phyloP scores from a whole-genome alignment of 2,888 invertebrate species.

The Cerceris rybyensis region DNA sequence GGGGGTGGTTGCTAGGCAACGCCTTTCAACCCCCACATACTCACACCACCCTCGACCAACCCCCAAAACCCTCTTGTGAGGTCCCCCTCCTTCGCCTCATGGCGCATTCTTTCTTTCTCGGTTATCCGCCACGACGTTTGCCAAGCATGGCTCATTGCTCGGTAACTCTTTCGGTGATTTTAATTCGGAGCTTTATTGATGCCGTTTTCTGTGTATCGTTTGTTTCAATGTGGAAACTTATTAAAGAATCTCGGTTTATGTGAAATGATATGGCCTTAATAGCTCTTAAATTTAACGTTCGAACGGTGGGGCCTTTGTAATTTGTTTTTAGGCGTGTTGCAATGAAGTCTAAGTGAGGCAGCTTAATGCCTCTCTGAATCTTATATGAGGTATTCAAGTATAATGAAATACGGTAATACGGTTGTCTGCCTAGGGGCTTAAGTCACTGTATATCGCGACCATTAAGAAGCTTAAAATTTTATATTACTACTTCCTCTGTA shows the following conservation, averaged over 20 bases:
- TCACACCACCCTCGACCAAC: constrained; percentile 75
- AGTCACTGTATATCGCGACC: constrained; percentile 32
- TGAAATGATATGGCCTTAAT: not conserved
- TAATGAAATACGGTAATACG: constrained; percentile 45
- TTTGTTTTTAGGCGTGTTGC: constrained; percentile 19
- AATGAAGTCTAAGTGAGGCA: constrained; percentile 20
- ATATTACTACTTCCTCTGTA: constrained; percentile 45
- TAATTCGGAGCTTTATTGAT: constrained; percentile 41
- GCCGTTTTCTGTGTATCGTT: not conserved
- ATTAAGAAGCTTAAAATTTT: constrained; percentile 51
- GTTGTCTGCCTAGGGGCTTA: constrained; percentile 45
- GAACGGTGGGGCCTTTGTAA: constrained; percentile 5
- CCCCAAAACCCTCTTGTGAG: constrained; percentile 71
- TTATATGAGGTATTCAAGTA: constrained; percentile 21
- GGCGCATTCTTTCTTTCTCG: constrained; percentile 59
- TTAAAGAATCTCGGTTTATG: not conserved
- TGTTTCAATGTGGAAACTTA: not conserved
- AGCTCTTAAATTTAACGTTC: not conserved
- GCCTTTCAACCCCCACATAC: constrained; percentile 77
- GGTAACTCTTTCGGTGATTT: constrained; percentile 52
- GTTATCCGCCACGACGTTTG: constrained; percentile 69
- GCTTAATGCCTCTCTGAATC: constrained; percentile 42
- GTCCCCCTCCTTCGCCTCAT: constrained; percentile 62
- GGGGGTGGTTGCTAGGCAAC: constrained; percentile 80
- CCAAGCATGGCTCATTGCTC: constrained; percentile 71